Percentiles rank a stretch among this genome's conserved stretches.
phyloP scores from a whole-genome alignment of 2,113 vertebrate genomes.

The Podocnemis expansa region DNA sequence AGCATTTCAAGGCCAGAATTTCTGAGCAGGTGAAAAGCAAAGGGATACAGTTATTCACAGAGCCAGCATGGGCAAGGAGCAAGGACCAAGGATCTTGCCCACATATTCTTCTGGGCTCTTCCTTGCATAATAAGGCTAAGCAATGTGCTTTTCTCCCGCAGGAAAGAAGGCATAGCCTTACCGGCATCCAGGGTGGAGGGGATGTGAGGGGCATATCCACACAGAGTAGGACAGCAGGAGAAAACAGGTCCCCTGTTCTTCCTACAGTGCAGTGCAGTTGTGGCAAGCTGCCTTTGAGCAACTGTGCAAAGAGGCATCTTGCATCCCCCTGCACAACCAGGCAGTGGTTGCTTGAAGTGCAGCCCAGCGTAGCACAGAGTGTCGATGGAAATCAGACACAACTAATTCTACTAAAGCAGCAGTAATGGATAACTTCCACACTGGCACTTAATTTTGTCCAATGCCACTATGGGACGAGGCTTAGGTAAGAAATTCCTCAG shows the following conservation, averaged over 20 bases:
- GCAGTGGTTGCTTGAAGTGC: neutral
- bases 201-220: too few species aligned
- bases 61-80: neutral
- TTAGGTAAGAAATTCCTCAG: conserved; percentile 48
- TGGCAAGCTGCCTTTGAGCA: neutral
- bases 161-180: neutral
- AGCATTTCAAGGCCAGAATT: neutral
- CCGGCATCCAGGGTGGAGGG: neutral
- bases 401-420: neutral
- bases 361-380: neutral
- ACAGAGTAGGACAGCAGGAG: neutral
- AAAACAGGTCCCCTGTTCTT: neutral
- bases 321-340: neutral
- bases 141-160: neutral
- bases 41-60: neutral
- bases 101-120: neutral
- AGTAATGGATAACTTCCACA: neutral
- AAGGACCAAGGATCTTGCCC: neutral
- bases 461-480: neutral
- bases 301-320: neutral
- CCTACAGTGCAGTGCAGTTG: neutral
- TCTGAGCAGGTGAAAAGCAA: neutral
- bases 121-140: neutral
- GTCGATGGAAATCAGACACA: neutral
- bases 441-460: conserved; percentile 34